These are phyloP conservation scores for Acleris sparsana DNA, from an alignment of 2,888 invertebrate genomes.

Conservation along the genomic window DNA sequence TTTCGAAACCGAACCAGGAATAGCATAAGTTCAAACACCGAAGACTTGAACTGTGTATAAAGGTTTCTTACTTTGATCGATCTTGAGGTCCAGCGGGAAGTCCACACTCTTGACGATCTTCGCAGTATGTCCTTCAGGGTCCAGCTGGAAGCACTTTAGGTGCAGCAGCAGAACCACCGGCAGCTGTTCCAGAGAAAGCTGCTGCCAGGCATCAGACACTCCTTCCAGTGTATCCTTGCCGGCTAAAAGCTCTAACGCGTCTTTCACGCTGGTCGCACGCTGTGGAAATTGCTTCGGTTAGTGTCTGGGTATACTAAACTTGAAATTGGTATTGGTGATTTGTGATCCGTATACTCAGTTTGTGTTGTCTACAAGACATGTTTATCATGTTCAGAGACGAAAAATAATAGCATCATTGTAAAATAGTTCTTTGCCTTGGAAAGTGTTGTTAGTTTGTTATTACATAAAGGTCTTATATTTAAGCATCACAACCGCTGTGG, in stretches of 20 bases:
- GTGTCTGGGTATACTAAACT: neutral
- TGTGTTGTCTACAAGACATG: constrained; percentile 49
- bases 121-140: constrained; percentile 93
- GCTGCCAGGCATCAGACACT: constrained; percentile 95
- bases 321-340: neutral
- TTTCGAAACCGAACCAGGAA: no score
- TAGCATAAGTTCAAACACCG: neutral
- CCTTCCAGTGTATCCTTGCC: constrained; percentile 94
- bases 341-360: constrained; percentile 46
- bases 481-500: no score
- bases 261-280: constrained; percentile 92
- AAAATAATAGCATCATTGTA: constrained; percentile 54
- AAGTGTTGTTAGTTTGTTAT: no score
- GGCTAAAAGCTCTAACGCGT: constrained; percentile 93
- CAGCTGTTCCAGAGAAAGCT: constrained; percentile 93
- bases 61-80: constrained; percentile 90
- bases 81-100: constrained; percentile 94
- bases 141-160: constrained; percentile 96
- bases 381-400: constrained; percentile 55
- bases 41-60: neutral
- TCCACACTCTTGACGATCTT: constrained; percentile 96
- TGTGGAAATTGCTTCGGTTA: constrained; percentile 56
- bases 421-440: neutral
- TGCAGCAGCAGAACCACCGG: constrained; percentile 95
- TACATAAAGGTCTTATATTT: no score